Base-by-base conservation (phyloP, 2,888 invertebrate genomes). In the Dinocampus coccinellae region DNA sequence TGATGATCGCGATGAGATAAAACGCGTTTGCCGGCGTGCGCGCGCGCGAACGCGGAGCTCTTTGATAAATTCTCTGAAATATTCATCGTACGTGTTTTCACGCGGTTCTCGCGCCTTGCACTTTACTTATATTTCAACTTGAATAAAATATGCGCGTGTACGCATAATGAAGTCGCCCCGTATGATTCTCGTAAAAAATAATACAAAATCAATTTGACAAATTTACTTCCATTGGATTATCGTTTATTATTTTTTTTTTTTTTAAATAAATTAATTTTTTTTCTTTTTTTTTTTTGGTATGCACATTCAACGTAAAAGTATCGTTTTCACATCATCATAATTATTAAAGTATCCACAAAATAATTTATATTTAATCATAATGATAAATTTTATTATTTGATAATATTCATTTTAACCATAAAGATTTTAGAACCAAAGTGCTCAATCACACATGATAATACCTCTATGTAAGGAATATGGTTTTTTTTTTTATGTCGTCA, bases 401-500 rank as follows among this genome's bases (percentile, higher is more conserved):
- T 39, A 39, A 39, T 39, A 11, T 39, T 39, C n/a, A 36, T 11
- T 39, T 39, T n/a, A n/a, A n/a, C 39, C 4, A n/a, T n/a, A 39
- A 39, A 39, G n/a, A 13, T 39, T 4, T 39, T 3, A 3, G n/a
- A n/a, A 13, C 39, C n/a, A 6, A 39, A 39, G 11, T 39, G 13
- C 39, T 39, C n/a, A n/a, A 4, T 39, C n/a, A n/a, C n/a, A 13
- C 11, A 16, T 9, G 47, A 47, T 47, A 16, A 47, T 47, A n/a
- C 39, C n/a, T 39, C 13, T 47, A 33, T 33, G 9, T 39, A 81
- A 81, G 77, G 77, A 77, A 73, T 76, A 80, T 77, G 81, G 76
- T 75, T 76, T 78, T 79, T 78, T n/a, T n/a, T 82, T 82, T 80
- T 80, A 79, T 78, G 81, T 79, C 76, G n/a, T 16, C 77, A 75